Evolutionary conservation across 64 coral and sea anemone species (phyloP), one percentile per base, ranked within the genome.

Genomic region (Catalaphyllia jardinei): DNA sequence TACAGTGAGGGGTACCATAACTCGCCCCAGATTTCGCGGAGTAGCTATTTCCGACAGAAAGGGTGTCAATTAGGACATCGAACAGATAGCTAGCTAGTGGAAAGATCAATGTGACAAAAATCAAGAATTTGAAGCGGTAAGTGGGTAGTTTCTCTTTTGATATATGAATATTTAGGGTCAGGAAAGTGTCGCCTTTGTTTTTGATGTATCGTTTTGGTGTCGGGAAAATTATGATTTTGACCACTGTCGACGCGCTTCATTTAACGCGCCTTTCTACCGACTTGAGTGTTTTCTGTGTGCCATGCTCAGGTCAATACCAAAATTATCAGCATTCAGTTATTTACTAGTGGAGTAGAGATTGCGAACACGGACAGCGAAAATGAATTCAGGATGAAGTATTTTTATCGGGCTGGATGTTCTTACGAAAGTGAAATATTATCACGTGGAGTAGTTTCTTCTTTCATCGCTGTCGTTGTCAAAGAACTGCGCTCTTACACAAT

Each of bases 71-170:
- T n/a, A n/a, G n/a, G n/a, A n/a, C n/a, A 24, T 52, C 4, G 76
- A 57, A 7, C n/a, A 11, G 76, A 78, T 46, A 46, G 42, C 42
- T 46, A 46, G 42, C 42, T 4, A 46, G 42, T 11, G 20, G 10
- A 24, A 78, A 27, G 22, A 54, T 46, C 42, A 46, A 46, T 78
- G 76, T 54, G 54, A n/a, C 22, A 20, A 78, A 78, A 78, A 19
- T 38, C 39, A 78, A 25, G 76, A 78, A 49, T 78, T 54, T 25
- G 39, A 78, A 78, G 52, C 42, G 76, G 76, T 78, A 54, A 54
- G 76, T 78, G 54, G 54, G 54, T 57, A 57, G 10, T 78, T 78
- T 78, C 39, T 20, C 39, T 52, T 54, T 25, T 78, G 76, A 24
- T 8, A 25, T 28, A 78, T 78, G 17, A 1, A 25, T n/a, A n/a